These are phyloP conservation scores for Macroteleia sp. DNA, from an alignment of 2,888 invertebrate genomes.

Conservation along the genomic window DNA sequence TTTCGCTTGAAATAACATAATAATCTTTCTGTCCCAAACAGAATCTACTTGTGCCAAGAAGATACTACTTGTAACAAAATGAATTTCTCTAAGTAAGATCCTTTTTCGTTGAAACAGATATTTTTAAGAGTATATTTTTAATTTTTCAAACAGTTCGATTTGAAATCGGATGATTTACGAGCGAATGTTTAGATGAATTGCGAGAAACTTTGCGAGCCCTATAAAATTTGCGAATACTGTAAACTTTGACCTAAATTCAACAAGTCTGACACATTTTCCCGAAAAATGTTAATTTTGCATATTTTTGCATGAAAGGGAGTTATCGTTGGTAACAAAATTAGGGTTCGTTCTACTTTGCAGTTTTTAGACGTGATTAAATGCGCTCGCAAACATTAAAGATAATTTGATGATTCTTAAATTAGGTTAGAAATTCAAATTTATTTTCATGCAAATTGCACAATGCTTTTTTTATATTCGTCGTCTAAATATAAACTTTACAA, in stretches of 20 bases:
- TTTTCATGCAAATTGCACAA: not conserved
- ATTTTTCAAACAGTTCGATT: too few species aligned
- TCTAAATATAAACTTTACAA: not conserved
- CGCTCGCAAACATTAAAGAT: not conserved
- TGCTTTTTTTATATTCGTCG: not conserved
- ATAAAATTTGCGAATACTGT: too few species aligned
- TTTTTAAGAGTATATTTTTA: too few species aligned
- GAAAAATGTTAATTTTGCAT: constrained; percentile 13
- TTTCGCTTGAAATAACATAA: too few species aligned
- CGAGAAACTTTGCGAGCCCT: constrained; percentile 25
- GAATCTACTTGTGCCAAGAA: too few species aligned
- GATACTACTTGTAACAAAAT: too few species aligned
- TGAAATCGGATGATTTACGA: too few species aligned
- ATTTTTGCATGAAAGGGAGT: constrained; percentile 1
- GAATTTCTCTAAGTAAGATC: too few species aligned
- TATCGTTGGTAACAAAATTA: constrained; percentile 15
- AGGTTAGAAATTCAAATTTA: constrained; percentile 14
- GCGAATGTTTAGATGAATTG: not conserved
- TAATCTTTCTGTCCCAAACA: too few species aligned
- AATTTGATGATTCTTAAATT: constrained; percentile 6
- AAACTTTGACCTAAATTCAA: constrained; percentile 46
- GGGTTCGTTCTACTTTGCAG: constrained; percentile 15
- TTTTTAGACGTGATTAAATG: constrained; percentile 2
- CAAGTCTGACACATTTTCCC: constrained; percentile 18
- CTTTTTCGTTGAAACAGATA: too few species aligned